Evolutionary conservation across 1,140 invertebrate species (phyloP).

Genomic region (Drosophila jambulina): DNA sequence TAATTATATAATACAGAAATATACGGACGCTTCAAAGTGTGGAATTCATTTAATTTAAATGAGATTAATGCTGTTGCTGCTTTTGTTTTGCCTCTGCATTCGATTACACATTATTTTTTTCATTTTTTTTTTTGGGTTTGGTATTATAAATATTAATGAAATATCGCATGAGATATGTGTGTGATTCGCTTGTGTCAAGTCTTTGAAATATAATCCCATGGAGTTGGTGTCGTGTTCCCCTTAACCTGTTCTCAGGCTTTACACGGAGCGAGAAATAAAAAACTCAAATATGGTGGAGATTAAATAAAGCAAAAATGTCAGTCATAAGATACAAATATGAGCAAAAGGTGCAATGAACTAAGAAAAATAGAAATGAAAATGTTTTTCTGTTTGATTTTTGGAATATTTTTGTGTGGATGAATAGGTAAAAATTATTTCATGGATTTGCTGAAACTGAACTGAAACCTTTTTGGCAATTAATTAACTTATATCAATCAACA

Average conservation of each 20-base stretch:
- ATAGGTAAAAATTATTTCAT: constrained; percentile 14
- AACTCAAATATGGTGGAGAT: constrained; percentile 22
- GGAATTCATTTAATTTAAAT: constrained; percentile 43
- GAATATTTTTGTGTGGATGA: constrained; percentile 5
- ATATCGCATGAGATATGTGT: constrained; percentile 23
- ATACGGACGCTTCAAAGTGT: constrained; percentile 26
- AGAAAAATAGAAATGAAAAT: constrained; percentile 15
- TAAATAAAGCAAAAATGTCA: constrained; percentile 33
- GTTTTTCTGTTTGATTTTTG: neutral
- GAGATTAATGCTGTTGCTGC: constrained; percentile 24
- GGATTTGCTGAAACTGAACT: constrained; percentile 15
- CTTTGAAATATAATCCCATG: constrained; percentile 40
- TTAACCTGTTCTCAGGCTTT: constrained; percentile 44
- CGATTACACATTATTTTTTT: constrained; percentile 31
- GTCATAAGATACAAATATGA: constrained; percentile 24
- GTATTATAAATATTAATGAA: constrained; percentile 55
- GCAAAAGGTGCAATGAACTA: constrained; percentile 42
- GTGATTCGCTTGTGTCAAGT: constrained; percentile 45
- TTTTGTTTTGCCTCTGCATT: constrained; percentile 32
- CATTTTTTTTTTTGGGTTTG: neutral
- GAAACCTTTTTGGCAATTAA: constrained; percentile 17
- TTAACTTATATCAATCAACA: constrained; percentile 21
- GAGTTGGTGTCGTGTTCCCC: constrained; percentile 30
- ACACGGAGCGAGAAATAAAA: constrained; percentile 21
- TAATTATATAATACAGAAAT: constrained; percentile 16